Evolutionary conservation across 2,797 vertebrate genomes (phyloP).

Genomic region (Labeo calbasu): DNA sequence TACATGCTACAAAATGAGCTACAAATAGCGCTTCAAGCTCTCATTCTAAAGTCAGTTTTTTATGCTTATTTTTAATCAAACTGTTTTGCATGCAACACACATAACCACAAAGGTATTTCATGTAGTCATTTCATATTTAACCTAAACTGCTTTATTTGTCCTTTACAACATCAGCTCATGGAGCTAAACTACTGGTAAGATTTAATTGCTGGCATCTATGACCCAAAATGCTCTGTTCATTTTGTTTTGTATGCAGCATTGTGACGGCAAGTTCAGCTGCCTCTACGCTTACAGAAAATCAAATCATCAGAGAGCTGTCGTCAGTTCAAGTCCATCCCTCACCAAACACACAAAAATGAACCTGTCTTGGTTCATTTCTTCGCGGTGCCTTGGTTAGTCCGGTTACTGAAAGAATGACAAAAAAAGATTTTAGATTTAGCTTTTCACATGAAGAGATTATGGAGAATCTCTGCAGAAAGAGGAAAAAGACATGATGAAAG

Average conservation of each 20-base stretch:
- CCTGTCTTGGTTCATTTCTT: slow-evolving; percentile 10
- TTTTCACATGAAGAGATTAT: not conserved
- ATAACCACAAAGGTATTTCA: not conserved
- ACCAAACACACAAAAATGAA: not conserved
- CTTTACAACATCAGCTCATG: not conserved
- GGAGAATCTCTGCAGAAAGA: not conserved
- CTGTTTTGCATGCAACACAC: not conserved
- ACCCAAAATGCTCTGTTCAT: not conserved
- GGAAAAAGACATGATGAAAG: not conserved
- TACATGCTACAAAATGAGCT: not conserved
- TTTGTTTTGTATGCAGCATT: not conserved
- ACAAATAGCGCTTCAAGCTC: not conserved
- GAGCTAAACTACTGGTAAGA: not conserved
- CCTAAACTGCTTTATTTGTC: not conserved
- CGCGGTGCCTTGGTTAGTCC: not conserved
- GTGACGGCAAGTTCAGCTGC: not conserved
- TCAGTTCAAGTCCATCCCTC: not conserved
- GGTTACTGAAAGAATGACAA: not conserved
- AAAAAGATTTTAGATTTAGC: not conserved
- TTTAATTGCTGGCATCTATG: not conserved
- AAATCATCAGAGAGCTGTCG: not conserved
- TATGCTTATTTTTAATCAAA: slow-evolving; percentile 6
- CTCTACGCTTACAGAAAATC: not conserved
- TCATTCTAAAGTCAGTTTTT: not conserved
- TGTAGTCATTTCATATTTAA: not conserved